Conservation (phyloP, 2,113 vertebrate genomes). For the Vicugna pacos region DNA sequence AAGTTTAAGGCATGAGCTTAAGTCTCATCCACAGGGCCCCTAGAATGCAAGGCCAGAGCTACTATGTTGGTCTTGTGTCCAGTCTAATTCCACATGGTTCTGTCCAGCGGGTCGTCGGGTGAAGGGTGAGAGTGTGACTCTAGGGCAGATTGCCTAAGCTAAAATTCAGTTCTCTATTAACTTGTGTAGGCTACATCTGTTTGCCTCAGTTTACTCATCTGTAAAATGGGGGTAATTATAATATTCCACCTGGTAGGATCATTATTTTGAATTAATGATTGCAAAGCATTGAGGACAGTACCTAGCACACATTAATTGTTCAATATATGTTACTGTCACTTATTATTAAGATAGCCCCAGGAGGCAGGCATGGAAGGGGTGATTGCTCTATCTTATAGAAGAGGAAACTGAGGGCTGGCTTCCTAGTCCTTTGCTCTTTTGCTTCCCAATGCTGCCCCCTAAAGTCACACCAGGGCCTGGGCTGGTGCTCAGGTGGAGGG, state of each 20-base stretch:
- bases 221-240: neutral
- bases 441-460: neutral
- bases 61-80: neutral
- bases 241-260: neutral
- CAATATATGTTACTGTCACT: fast-evolving
- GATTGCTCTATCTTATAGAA: neutral
- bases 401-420: neutral
- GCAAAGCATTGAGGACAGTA: neutral
- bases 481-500: neutral
- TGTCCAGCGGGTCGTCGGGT: neutral
- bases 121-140: neutral
- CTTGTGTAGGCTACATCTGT: neutral
- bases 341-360: neutral
- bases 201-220: constrained; percentile 21
- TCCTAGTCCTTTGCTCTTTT: constrained; percentile 8
- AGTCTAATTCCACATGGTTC: neutral
- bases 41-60: neutral
- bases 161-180: neutral
- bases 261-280: neutral
- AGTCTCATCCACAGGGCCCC: neutral
- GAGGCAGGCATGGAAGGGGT: neutral
- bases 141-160: neutral
- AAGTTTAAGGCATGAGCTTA: neutral
- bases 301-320: neutral
- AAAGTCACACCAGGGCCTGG: neutral